These are phyloP conservation scores for Lycodopsis pacificus DNA, from an alignment of 2,797 vertebrate genomes.

Conservation along the genomic window DNA sequence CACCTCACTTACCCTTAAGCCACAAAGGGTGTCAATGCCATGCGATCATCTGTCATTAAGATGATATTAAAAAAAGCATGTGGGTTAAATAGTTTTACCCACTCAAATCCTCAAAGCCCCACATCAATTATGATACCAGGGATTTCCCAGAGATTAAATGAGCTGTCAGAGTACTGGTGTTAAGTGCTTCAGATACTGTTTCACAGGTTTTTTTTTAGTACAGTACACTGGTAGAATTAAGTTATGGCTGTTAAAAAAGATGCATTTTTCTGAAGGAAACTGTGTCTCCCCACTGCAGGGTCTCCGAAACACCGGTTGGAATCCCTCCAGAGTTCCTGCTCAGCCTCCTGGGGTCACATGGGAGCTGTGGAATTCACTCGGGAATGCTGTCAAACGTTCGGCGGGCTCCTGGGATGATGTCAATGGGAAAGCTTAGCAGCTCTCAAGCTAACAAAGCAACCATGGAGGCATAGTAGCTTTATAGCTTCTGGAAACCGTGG, in stretches of 20 bases:
- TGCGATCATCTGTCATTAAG: conserved; percentile 47
- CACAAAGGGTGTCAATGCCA: conserved; percentile 10
- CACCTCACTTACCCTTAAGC: neutral
- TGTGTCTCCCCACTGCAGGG: neutral
- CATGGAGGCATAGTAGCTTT: conserved; percentile 40
- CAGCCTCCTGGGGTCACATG: conserved; percentile 58
- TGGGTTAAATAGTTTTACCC: conserved; percentile 15
- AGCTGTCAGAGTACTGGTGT: neutral
- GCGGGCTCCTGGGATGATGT: conserved; percentile 58
- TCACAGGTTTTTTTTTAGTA: neutral
- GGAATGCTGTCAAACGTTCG: conserved; percentile 63
- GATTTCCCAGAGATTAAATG: conserved; percentile 18
- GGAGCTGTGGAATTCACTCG: conserved; percentile 63
- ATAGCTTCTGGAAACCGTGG: conserved; percentile 55
- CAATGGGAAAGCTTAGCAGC: conserved; percentile 56
- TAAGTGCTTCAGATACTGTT: conserved; percentile 4
- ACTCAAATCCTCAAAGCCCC: conserved; percentile 12
- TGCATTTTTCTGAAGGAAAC: conserved; percentile 23
- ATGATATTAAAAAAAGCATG: conserved; percentile 17
- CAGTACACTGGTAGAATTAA: neutral
- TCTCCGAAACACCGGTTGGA: neutral
- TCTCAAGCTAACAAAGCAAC: conserved; percentile 38
- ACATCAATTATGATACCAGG: conserved; percentile 1
- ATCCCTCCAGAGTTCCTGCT: conserved; percentile 40
- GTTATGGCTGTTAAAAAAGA: neutral